A percentile compares a stretch with the other conserved stretches of the same genome.
Conservation (phyloP, 1,140 invertebrate genomes). For the Sycophaga agraensis region DNA sequence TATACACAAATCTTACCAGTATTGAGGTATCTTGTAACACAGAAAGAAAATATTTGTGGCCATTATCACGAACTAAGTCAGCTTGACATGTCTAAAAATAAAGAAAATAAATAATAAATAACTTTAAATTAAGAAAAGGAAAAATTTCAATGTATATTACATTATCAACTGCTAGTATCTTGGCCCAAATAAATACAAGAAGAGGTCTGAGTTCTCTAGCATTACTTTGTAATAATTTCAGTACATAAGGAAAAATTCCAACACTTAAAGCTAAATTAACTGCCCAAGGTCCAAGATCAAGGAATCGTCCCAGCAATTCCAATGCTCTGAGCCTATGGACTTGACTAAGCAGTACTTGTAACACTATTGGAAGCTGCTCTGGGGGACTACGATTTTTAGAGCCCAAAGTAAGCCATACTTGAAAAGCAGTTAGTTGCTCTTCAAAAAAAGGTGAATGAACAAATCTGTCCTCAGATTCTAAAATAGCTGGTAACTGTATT, state of each 20-base stretch:
- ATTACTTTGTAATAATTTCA: slow-evolving; percentile 92
- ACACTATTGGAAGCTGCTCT: slow-evolving; percentile 95
- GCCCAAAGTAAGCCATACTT: slow-evolving; percentile 89
- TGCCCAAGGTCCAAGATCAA: slow-evolving; percentile 96
- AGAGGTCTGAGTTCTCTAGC: slow-evolving; percentile 88
- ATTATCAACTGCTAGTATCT: slow-evolving; percentile 95
- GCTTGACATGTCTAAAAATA: slow-evolving; percentile 82
- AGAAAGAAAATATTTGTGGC: slow-evolving; percentile 92
- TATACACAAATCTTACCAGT: slow-evolving; percentile 62
- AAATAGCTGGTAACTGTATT: slow-evolving; percentile 80
- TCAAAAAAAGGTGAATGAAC: slow-evolving; percentile 92
- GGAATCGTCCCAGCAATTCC: slow-evolving; percentile 91
- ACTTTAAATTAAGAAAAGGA: background rate
- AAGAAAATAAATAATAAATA: slow-evolving; percentile 1
- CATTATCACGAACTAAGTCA: slow-evolving; percentile 93
- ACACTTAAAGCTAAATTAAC: slow-evolving; percentile 95
- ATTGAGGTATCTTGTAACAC: slow-evolving; percentile 84
- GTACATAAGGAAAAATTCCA: slow-evolving; percentile 98
- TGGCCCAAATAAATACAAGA: slow-evolving; percentile 98
- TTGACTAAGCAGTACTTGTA: slow-evolving; percentile 96
- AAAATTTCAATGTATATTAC: slow-evolving; percentile 61
- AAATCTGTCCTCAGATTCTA: slow-evolving; percentile 68
- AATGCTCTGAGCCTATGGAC: slow-evolving; percentile 93
- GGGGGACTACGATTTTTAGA: slow-evolving; percentile 79
- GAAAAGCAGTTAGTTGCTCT: slow-evolving; percentile 98